These are phyloP conservation scores for Bettongia penicillata DNA, from an alignment of 2,113 vertebrate genomes.

Conservation along the genomic window DNA sequence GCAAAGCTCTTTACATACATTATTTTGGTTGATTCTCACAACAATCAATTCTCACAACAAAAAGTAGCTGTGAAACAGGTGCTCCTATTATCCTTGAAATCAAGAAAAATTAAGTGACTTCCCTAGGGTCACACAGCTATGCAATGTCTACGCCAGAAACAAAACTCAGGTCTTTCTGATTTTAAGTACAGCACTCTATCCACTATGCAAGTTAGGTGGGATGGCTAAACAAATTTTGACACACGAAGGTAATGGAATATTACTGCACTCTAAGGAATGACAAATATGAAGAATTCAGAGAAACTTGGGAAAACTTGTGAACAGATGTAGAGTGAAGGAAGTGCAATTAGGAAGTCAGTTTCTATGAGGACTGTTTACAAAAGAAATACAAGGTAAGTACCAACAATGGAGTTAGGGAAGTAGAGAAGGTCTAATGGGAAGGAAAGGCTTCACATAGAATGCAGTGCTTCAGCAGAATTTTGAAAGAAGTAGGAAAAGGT, in stretches of 20 bases:
- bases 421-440: no score
- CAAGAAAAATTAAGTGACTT: no score
- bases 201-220: not conserved
- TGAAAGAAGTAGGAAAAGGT: no score
- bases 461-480: no score
- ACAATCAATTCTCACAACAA: not conserved
- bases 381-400: no score
- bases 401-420: no score
- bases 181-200: not conserved
- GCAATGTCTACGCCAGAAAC: not conserved
- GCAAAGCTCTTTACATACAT: not conserved
- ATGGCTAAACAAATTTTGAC: not conserved
- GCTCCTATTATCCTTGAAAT: not conserved
- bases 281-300: not conserved
- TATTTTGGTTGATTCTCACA: not conserved
- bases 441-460: no score
- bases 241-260: not conserved
- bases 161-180: not conserved
- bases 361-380: no score
- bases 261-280: not conserved
- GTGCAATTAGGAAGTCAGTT: no score
- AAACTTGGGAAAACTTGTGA: not conserved
- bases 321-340: not conserved
- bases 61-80: no score
- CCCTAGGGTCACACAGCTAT: not conserved